Evolutionary conservation across 2,113 vertebrate genomes (phyloP).

Genomic region (Callaeas wilsoni): DNA sequence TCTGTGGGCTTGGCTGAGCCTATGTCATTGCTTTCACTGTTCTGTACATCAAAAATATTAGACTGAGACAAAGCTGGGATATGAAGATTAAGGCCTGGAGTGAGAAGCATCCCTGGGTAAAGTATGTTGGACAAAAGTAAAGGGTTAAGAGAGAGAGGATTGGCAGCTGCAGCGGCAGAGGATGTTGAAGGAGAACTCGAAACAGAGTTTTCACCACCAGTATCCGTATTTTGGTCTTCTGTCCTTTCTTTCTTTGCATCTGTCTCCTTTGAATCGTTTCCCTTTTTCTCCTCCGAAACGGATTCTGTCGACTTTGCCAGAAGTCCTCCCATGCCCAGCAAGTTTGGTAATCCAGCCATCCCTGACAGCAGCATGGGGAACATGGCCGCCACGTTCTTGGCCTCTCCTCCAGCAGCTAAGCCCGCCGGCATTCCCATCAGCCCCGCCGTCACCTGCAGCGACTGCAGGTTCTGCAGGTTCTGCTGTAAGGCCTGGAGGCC

Average conservation of each 20-base stretch:
- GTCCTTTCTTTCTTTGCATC: conserved; percentile 92
- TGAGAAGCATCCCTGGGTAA: conserved; percentile 99
- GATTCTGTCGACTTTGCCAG: conserved; percentile 81
- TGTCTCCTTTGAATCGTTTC: conserved; percentile 70
- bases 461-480: conserved; percentile 93
- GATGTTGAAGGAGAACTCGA: conserved; percentile 81
- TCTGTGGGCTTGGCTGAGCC: conserved; percentile 65
- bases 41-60: conserved; percentile 81
- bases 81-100: conserved; percentile 99
- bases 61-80: conserved; percentile 83
- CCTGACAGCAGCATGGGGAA: conserved; percentile 98
- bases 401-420: conserved; percentile 79
- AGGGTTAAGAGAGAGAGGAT: conserved; percentile 90
- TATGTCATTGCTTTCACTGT: conserved; percentile 82
- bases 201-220: conserved; percentile 76
- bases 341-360: conserved; percentile 91
- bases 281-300: conserved; percentile 79
- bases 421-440: conserved; percentile 89
- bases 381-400: conserved; percentile 88
- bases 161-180: conserved; percentile 77
- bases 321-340: conserved; percentile 85
- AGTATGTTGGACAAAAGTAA: conserved; percentile 95
- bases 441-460: conserved; percentile 90
- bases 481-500: conserved; percentile 95
- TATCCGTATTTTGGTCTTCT: conserved; percentile 77